These are phyloP conservation scores for Acanthoscelides obtectus DNA, from an alignment of 2,888 invertebrate species.

Conservation along the genomic window DNA sequence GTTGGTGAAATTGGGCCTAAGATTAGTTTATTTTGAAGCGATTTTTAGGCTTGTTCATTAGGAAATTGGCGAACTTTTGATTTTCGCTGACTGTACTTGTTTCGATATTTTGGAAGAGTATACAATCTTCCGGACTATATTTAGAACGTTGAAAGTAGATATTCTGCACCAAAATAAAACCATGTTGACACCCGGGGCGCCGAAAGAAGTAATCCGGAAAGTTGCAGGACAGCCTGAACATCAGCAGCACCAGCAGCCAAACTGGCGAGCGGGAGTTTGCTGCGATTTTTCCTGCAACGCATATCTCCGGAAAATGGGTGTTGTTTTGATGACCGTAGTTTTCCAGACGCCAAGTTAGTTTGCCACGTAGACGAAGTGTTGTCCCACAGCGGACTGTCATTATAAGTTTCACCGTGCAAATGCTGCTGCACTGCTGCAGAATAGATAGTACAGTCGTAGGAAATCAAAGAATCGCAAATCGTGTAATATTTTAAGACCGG, in stretches of 20 bases:
- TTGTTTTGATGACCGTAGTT: not conserved
- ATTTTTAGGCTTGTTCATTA: too few relatives aligned
- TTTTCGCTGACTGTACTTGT: too few relatives aligned
- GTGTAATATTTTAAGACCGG: too few relatives aligned
- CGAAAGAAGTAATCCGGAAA: not conserved
- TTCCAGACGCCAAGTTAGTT: not conserved
- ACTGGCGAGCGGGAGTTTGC: not conserved
- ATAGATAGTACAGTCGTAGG: too few relatives aligned
- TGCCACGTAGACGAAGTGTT: not conserved
- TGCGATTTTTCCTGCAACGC: not conserved
- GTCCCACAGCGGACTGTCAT: not conserved
- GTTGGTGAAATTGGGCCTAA: too few relatives aligned
- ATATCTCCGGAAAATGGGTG: not conserved
- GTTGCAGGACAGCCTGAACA: not conserved
- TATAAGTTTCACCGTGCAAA: not conserved
- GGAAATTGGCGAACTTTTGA: too few relatives aligned
- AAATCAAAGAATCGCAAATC: too few relatives aligned
- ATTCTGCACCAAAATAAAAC: not conserved
- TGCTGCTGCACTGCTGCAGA: not conserved
- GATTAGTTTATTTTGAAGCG: too few relatives aligned
- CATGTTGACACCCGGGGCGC: not conserved
- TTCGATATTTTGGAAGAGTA: too few relatives aligned
- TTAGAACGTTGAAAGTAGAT: not conserved
- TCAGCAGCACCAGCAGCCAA: not conserved
- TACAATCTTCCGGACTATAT: too few relatives aligned